Evolutionary conservation across 2,113 vertebrate genomes (phyloP), one percentile per base, ranked within the genome.

Genomic region (Sciurus niger): DNA sequence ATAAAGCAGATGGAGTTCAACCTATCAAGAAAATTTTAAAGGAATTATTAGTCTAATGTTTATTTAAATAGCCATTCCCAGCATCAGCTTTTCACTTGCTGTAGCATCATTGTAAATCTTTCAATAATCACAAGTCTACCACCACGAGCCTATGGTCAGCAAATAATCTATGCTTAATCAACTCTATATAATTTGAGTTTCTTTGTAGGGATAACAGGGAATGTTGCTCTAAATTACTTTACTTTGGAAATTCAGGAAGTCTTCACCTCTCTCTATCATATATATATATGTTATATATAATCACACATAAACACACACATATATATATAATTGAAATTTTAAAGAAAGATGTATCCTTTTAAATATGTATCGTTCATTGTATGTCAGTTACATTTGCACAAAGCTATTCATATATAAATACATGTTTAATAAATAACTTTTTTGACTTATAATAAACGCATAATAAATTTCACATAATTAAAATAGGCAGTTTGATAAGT

Each of bases 141-240:
- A 83, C 14, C 86, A 78, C 3, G 55, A 95, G 86, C 43, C 46
- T 43, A 70, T 77, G 93, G 48, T 72, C 87, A 74, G 13, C 37
- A 93, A 76, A 17, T 53, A 93, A 55, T 58, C 94, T 55, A 90
- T 70, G 58, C 34, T 89, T 96, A 97, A 96, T 97, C 95, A 97
- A 96, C 68, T 90, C 51, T 58, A 86, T 48, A 55, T 48, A 55
- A 53, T 84, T 92, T 96, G 70, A 87, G 16, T 53, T 95, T 80
- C 84, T 84, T 77, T 93, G 32, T 94, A 96, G 28, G 55, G 93
- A 67, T 43, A 90, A 48, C 60, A 89, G 65, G 78, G 30, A 95
- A n/a, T 48, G 58, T 95, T 53, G 3, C 30, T 92, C 68, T 84
- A 95, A 95, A 13, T 12, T 89, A 55, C 78, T 96, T 46, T 92